Percentiles rank a stretch among this genome's conserved stretches.
These are phyloP conservation scores for Propithecus perrieri DNA, from an alignment of 2,797 vertebrate species.

Conservation along the genomic window DNA sequence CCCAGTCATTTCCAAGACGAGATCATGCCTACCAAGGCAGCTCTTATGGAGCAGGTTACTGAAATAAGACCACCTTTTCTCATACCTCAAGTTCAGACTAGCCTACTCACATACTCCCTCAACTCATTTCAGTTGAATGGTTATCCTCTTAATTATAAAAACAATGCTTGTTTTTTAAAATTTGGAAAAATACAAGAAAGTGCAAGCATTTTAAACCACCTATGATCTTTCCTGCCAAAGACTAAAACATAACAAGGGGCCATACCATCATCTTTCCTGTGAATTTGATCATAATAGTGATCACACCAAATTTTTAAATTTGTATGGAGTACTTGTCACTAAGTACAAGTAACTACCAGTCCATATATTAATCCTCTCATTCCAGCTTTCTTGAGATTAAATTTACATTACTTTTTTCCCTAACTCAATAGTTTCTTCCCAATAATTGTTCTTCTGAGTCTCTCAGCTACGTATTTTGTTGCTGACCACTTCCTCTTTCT, in stretches of 20 bases:
- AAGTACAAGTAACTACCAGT: slow-evolving; percentile 25
- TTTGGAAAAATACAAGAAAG: not conserved
- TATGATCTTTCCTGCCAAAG: not conserved
- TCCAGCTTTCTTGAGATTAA: slow-evolving; percentile 27
- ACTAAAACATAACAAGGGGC: slow-evolving; percentile 36
- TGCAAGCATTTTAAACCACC: slow-evolving; percentile 32
- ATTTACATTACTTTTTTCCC: slow-evolving; percentile 37
- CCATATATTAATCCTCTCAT: not conserved
- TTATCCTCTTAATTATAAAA: slow-evolving; percentile 36
- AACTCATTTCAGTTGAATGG: slow-evolving; percentile 21
- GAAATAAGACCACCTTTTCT: slow-evolving; percentile 19
- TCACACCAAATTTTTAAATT: slow-evolving; percentile 36
- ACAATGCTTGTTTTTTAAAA: not conserved
- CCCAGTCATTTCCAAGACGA: slow-evolving; percentile 40
- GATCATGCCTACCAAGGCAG: not conserved
- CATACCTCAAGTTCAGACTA: not conserved
- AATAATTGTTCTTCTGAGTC: slow-evolving; percentile 10
- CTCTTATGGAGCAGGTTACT: not conserved
- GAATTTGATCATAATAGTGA: slow-evolving; percentile 26
- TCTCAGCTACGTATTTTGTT: slow-evolving; percentile 23
- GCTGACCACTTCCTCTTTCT: slow-evolving; percentile 33
- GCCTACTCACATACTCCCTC: not conserved
- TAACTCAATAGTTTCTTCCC: slow-evolving; percentile 39
- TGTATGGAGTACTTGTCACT: slow-evolving; percentile 9
- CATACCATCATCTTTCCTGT: slow-evolving; percentile 2